Conservation (phyloP, 1,140 invertebrate species). For the Microplitis demolitor region DNA sequence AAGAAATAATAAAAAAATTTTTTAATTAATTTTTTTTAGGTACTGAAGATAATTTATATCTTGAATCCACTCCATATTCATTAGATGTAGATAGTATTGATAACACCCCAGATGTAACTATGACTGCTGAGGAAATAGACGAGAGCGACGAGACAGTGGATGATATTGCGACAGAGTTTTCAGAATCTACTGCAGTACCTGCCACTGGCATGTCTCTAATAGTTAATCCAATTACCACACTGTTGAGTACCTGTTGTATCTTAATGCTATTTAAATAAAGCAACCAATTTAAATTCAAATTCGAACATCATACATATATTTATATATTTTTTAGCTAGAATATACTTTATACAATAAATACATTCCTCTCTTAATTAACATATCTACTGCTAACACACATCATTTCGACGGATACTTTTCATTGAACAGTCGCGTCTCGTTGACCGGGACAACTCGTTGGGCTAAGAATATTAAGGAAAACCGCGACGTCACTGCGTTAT, state of each 20-base stretch:
- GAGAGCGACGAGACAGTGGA: too few relatives aligned
- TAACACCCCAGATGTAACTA: too few relatives aligned
- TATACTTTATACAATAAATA: slow-evolving; percentile 50
- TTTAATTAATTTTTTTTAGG: not conserved
- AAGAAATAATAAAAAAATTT: not conserved
- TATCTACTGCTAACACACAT: slow-evolving; percentile 4
- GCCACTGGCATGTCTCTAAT: too few relatives aligned
- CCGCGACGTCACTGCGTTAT: not conserved
- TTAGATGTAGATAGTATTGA: too few relatives aligned
- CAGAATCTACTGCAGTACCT: too few relatives aligned
- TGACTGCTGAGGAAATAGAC: too few relatives aligned
- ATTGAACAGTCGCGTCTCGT: too few relatives aligned
- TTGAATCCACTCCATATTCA: not conserved
- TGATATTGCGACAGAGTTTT: too few relatives aligned
- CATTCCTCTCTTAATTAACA: slow-evolving; percentile 34
- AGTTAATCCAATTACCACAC: too few relatives aligned
- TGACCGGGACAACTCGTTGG: too few relatives aligned
- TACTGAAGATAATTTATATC: not conserved
- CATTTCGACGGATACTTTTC: too few relatives aligned
- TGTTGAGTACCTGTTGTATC: not conserved
- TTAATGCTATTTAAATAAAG: not conserved
- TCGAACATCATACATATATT: not conserved
- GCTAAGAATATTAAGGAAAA: not conserved
- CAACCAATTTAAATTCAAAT: not conserved
- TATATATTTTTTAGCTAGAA: slow-evolving; percentile 28